Evolutionary conservation across 2,113 vertebrate species (phyloP), one percentile per base, ranked within the genome.

Genomic region (Lynx canadensis): DNA sequence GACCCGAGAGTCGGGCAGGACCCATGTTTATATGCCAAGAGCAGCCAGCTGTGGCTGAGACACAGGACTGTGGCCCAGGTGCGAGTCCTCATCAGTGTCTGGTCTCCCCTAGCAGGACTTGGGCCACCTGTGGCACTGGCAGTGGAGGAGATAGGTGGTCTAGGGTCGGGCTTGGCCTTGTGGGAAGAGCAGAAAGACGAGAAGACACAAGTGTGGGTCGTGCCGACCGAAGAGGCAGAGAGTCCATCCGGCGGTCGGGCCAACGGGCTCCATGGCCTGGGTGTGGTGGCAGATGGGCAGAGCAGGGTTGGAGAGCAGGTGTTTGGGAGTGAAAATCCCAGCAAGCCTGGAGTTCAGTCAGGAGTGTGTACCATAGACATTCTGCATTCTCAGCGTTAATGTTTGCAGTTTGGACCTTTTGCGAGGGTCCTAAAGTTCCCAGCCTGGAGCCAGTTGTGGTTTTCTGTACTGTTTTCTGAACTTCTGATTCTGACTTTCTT

Each of bases 1-100:
- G 18, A 23, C 16, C 13, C 68, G 18, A 2, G n/a, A 11, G 4
- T 1, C 0, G 14, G 7, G 31, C 10, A 14, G 33, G 31, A 33
- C 48, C 63, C 5, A 2, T 31, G 33, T 82, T 33, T 29, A 16
- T 21, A 16, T 3, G 48, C 50, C 1, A 1, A 21, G 60, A 76
- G 36, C 63, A 89, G 45, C 52, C n/a, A 38, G 31, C 27, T 88
- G 36, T 7, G 18, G 41, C 57, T 29, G 31, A 76, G 93, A 65
- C 60, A 14, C 6, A 15, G 68, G 76, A 27, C 11, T 11, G 2
- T 38, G 5, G 13, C 76, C 66, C 36, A 5, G 52, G 10, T 7
- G 3, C 2, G 4, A 27, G 41, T 65, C 69, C 19, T 79, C 41
- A 4, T 18, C 1, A 0, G 41, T 11, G 15, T 50, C 45, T 38